Evolutionary conservation across 2,797 vertebrate species (phyloP).

Genomic region (Sciurus vulgaris): DNA sequence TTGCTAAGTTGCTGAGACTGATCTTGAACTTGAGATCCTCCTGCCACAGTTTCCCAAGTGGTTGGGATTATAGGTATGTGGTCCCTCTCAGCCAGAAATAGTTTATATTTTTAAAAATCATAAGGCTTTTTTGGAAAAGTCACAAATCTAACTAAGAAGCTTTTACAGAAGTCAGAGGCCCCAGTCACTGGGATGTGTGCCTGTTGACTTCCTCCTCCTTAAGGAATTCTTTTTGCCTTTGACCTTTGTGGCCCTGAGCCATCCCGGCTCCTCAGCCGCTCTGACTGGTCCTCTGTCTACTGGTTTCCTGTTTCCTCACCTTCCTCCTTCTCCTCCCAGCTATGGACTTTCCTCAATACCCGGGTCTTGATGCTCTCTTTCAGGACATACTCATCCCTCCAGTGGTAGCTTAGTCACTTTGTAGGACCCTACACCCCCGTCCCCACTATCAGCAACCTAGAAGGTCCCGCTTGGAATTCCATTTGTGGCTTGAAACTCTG

Average conservation of each 20-base stretch:
- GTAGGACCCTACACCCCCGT: neutral
- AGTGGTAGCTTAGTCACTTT: neutral
- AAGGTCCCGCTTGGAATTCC: neutral
- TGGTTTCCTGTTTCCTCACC: conserved; percentile 37
- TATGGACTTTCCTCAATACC: neutral
- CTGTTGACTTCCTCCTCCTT: neutral
- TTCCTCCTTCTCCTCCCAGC: neutral
- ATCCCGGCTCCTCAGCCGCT: neutral
- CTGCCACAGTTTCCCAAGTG: neutral
- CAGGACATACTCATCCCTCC: too few relatives aligned
- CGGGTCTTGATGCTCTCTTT: neutral
- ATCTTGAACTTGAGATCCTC: neutral
- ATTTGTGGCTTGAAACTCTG: neutral
- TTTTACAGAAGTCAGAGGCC: neutral
- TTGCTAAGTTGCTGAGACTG: neutral
- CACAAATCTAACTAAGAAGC: neutral
- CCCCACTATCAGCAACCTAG: neutral
- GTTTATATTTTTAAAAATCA: neutral
- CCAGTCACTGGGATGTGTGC: neutral
- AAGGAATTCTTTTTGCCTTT: neutral
- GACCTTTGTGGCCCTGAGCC: neutral
- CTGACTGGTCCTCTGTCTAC: neutral
- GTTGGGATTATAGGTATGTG: neutral
- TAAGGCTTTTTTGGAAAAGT: neutral
- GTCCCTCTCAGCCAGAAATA: neutral